These are phyloP conservation scores for Laspeyria flexula DNA, from an alignment of 2,888 invertebrate genomes.

Conservation along the genomic window DNA sequence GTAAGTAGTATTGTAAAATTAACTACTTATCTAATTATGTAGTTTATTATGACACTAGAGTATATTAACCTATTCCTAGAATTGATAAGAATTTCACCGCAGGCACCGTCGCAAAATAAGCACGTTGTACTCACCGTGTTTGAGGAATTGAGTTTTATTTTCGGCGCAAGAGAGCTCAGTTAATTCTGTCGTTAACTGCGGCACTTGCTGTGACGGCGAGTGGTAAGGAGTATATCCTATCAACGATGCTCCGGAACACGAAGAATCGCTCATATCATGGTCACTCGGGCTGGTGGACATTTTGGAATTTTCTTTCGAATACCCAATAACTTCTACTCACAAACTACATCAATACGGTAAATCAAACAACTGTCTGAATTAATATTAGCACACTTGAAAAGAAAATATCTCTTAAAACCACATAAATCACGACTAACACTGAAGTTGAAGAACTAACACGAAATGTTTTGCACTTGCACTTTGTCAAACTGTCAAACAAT, in stretches of 20 bases:
- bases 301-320: constrained; percentile 5
- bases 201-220: constrained; percentile 75
- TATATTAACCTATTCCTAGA: constrained; percentile 9
- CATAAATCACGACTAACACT: too few species aligned
- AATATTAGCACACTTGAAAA: too few species aligned
- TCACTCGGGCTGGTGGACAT: constrained; percentile 62
- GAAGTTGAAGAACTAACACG: neutral
- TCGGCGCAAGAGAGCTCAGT: constrained; percentile 64
- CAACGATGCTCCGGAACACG: constrained; percentile 63
- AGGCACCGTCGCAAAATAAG: neutral
- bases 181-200: constrained; percentile 64
- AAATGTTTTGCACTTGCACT: constrained; percentile 2
- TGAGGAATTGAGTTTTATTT: constrained; percentile 31
- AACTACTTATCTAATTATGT: neutral
- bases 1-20: too few species aligned
- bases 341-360: neutral
- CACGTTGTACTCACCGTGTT: constrained; percentile 40
- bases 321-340: constrained; percentile 5
- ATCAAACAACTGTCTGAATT: neutral
- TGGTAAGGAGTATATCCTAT: constrained; percentile 62
- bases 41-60: neutral
- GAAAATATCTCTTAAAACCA: too few species aligned
- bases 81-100: constrained; percentile 12
- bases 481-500: neutral
- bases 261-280: constrained; percentile 67